Percentiles rank a stretch among this genome's conserved stretches.
Evolutionary conservation across 2,888 invertebrate species (phyloP).

Genomic region (Drosophila yooni): DNA sequence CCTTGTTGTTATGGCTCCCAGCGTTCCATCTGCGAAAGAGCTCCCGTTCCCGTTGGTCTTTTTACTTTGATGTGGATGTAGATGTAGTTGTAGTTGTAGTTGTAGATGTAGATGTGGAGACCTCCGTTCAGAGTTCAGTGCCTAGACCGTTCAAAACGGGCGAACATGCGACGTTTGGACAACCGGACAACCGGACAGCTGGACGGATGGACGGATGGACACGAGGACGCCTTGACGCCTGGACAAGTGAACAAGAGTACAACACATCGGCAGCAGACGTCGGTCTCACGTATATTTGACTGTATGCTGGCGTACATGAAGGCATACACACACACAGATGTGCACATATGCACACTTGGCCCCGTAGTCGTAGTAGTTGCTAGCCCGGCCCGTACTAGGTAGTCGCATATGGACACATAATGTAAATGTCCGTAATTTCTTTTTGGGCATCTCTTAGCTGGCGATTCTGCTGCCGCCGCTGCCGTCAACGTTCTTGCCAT

Average conservation of each 20-base stretch:
- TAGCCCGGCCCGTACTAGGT: slow-evolving; percentile 48
- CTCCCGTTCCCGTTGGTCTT: slow-evolving; percentile 68
- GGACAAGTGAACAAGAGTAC: slow-evolving; percentile 68
- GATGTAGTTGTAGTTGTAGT: background rate
- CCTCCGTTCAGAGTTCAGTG: slow-evolving; percentile 55
- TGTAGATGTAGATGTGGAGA: slow-evolving; percentile 48
- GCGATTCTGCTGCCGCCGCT: slow-evolving; percentile 67
- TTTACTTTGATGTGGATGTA: slow-evolving; percentile 74
- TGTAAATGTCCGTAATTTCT: slow-evolving; percentile 83
- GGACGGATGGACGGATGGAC: slow-evolving; percentile 6
- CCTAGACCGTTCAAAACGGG: slow-evolving; percentile 51
- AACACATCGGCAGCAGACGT: slow-evolving; percentile 76
- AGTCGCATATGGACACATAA: slow-evolving; percentile 77
- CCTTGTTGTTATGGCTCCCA: slow-evolving; percentile 68
- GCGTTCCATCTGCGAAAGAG: slow-evolving; percentile 55
- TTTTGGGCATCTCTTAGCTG: slow-evolving; percentile 83
- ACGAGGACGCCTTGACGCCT: slow-evolving; percentile 16
- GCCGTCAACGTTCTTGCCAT: slow-evolving; percentile 81
- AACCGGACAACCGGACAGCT: slow-evolving; percentile 21
- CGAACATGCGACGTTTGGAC: slow-evolving; percentile 47
- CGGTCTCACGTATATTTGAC: slow-evolving; percentile 63
- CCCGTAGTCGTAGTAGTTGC: slow-evolving; percentile 20
- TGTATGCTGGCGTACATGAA: slow-evolving; percentile 44
- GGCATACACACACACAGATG: slow-evolving; percentile 55
- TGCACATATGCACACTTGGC: slow-evolving; percentile 44